Conservation (phyloP, 2,113 vertebrate species). For the Rhea pennata region DNA sequence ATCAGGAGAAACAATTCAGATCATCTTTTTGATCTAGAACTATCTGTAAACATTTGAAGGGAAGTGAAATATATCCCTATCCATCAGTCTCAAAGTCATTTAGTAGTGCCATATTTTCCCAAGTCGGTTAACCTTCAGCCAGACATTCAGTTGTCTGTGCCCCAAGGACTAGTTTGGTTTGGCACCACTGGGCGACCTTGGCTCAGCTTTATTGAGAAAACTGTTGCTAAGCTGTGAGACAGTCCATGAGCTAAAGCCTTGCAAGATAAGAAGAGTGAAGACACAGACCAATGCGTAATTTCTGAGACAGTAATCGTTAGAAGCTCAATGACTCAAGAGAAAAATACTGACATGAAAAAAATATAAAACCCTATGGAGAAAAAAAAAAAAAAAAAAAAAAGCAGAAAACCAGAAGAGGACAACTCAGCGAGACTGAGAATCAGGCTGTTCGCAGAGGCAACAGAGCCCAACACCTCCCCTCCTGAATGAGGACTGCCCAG, state of each 20-base stretch:
- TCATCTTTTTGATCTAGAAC: neutral
- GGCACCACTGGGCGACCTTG: constrained; percentile 37
- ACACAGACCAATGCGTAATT: neutral
- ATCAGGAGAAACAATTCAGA: neutral
- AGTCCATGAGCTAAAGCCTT: neutral
- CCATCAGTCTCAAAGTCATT: neutral
- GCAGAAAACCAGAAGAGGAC: neutral
- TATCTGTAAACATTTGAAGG: neutral
- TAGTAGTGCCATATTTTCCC: neutral
- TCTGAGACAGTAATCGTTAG: neutral
- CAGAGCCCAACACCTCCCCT: neutral
- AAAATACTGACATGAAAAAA: constrained; percentile 48
- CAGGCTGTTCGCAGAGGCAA: neutral
- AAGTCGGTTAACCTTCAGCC: constrained; percentile 12
- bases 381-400: neutral
- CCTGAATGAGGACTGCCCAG: neutral
- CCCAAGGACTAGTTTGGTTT: constrained; percentile 27
- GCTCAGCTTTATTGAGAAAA: constrained; percentile 13
- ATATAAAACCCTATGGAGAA: neutral
- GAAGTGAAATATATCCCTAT: neutral
- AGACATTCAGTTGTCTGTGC: neutral
- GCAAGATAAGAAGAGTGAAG: constrained; percentile 30
- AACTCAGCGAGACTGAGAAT: neutral
- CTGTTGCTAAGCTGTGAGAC: constrained; percentile 3
- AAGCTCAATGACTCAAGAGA: constrained; percentile 18